Evolutionary conservation across 1,140 invertebrate species (phyloP).

Genomic region (Batillaria attramentaria): DNA sequence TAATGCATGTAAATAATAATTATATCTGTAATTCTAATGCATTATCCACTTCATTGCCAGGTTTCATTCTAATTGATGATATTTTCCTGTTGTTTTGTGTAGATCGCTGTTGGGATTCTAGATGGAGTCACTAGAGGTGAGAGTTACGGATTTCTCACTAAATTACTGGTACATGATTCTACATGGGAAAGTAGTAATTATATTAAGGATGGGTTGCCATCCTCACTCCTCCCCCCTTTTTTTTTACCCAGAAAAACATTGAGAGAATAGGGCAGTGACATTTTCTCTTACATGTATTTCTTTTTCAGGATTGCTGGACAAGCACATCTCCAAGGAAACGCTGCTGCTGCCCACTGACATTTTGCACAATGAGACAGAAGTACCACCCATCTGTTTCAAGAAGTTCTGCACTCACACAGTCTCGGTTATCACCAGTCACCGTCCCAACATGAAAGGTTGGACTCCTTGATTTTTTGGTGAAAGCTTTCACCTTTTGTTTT

Average conservation of each 20-base stretch:
- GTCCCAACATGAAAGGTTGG: constrained; percentile 36
- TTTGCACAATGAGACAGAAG: background rate
- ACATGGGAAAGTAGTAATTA: no score
- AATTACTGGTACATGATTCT: no score
- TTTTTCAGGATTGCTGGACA: background rate
- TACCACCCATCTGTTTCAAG: constrained; percentile 26
- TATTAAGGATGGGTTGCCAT: no score
- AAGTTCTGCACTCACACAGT: constrained; percentile 35
- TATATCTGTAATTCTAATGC: no score
- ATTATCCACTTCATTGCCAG: no score
- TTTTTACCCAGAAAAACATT: no score
- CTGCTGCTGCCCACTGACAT: background rate
- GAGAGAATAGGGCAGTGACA: background rate
- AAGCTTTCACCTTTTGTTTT: background rate
- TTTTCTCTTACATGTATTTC: background rate
- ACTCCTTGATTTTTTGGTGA: background rate
- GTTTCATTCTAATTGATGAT: background rate
- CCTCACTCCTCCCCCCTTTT: no score
- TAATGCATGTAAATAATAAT: no score
- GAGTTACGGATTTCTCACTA: no score
- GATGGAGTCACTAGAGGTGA: constrained; percentile 34
- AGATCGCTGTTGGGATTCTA: constrained; percentile 21
- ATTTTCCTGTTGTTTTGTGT: background rate
- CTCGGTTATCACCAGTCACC: constrained; percentile 30
- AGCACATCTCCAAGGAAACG: background rate